Conservation (phyloP, 2,113 vertebrate genomes). For the Lates calcarifer region DNA sequence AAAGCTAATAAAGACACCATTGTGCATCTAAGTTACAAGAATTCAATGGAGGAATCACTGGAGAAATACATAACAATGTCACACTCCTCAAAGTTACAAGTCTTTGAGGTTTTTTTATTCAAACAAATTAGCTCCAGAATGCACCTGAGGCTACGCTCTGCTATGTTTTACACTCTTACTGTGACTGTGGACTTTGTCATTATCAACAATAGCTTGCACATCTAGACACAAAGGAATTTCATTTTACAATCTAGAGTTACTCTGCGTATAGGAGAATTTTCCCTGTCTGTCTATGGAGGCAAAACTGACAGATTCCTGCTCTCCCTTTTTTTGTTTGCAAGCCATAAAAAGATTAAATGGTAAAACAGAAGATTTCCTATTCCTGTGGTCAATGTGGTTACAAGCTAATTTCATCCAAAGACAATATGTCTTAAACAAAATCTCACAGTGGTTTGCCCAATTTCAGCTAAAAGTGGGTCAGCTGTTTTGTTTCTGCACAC, state of each 20-base stretch:
- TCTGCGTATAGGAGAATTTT: not conserved
- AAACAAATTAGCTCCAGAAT: conserved; percentile 45
- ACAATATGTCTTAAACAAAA: conserved; percentile 47
- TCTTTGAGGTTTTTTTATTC: conserved; percentile 14
- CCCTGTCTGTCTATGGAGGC: not conserved
- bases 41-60: conserved; percentile 18
- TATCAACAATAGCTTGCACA: conserved; percentile 7
- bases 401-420: conserved; percentile 49
- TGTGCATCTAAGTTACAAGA: conserved; percentile 13
- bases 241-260: not conserved
- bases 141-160: conserved; percentile 11
- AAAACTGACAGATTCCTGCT: conserved; percentile 13
- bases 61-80: conserved; percentile 2
- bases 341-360: conserved; percentile 38
- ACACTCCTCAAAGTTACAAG: conserved; percentile 14
- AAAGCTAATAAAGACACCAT: conserved; percentile 3
- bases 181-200: conserved; percentile 12
- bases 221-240: conserved; percentile 1
- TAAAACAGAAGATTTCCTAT: conserved; percentile 52
- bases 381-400: conserved; percentile 44
- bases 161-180: conserved; percentile 1
- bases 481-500: conserved; percentile 37
- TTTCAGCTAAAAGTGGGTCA: conserved; percentile 51
- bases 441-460: conserved; percentile 44
- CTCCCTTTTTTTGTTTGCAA: conserved; percentile 7